Evolutionary conservation across 1,140 invertebrate species (phyloP).

Genomic region (Drosophila sulfurigaster): DNA sequence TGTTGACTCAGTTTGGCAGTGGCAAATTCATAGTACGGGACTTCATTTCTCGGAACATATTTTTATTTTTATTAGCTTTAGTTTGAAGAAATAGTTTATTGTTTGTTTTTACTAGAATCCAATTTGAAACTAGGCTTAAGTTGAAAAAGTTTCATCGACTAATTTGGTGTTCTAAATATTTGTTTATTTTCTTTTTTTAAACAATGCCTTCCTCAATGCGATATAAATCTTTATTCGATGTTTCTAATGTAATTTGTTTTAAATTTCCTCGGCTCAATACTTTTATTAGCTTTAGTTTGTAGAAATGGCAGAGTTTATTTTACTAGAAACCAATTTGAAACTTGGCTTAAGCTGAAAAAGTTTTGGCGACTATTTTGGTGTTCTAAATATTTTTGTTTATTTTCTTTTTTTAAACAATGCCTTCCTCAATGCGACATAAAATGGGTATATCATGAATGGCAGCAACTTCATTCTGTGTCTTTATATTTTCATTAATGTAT

Average conservation of each 20-base stretch:
- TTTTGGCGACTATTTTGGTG: too few species aligned
- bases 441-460: constrained; percentile 71
- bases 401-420: not conserved
- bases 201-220: too few species aligned
- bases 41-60: constrained; percentile 4
- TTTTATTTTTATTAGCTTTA: not conserved
- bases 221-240: too few species aligned
- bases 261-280: not conserved
- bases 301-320: not conserved
- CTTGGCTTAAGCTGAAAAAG: too few species aligned
- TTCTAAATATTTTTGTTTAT: constrained; percentile 7
- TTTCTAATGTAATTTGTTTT: too few species aligned
- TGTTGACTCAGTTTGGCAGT: constrained; percentile 20
- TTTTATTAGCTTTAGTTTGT: not conserved
- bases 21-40: constrained; percentile 2
- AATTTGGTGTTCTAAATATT: not conserved
- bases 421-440: constrained; percentile 74
- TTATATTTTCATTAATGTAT: constrained; percentile 72
- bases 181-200: too few species aligned
- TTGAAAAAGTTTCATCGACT: not conserved
- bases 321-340: not conserved
- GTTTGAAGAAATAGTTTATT: not conserved
- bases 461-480: constrained; percentile 23
- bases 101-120: not conserved
- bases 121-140: not conserved